Percentiles rank a stretch among this genome's conserved stretches.
These are phyloP conservation scores for Bettongia penicillata DNA, from an alignment of 2,113 vertebrate species.

Conservation along the genomic window DNA sequence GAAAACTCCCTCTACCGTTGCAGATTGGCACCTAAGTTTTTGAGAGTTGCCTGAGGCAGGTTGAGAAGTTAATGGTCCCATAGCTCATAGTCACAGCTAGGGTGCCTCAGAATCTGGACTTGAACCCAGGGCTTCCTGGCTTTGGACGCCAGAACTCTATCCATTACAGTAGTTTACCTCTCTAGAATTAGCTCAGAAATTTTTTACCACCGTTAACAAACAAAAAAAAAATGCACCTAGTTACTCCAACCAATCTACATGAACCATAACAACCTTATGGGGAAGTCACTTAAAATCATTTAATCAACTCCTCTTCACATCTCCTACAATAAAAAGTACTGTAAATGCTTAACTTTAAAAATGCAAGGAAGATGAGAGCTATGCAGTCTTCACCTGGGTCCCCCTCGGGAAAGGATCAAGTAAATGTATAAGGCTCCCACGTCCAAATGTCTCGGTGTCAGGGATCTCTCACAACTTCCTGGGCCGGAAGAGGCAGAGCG, in stretches of 20 bases:
- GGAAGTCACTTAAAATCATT: neutral
- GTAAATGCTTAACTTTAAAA: neutral
- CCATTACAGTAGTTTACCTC: neutral
- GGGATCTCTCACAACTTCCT: rapidly evolving
- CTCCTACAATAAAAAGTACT: neutral
- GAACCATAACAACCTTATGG: neutral
- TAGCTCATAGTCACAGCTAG: too few species aligned
- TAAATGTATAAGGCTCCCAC: neutral
- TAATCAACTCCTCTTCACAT: neutral
- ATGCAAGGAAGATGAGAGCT: neutral
- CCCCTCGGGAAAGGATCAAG: neutral
- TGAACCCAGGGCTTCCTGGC: neutral
- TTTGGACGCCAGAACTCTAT: neutral
- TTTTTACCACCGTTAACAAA: neutral
- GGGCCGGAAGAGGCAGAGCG: neutral
- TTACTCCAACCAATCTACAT: neutral
- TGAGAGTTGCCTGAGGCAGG: too few species aligned
- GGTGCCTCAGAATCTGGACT: neutral
- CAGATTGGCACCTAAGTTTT: too few species aligned
- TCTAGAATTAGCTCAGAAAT: neutral
- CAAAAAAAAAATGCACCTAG: neutral
- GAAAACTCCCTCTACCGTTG: too few species aligned
- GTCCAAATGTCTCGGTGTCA: neutral
- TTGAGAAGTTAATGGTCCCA: too few species aligned
- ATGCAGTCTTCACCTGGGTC: neutral